Base-by-base conservation (phyloP, 2,113 vertebrate species). In the Phrynosoma platyrhinos region DNA sequence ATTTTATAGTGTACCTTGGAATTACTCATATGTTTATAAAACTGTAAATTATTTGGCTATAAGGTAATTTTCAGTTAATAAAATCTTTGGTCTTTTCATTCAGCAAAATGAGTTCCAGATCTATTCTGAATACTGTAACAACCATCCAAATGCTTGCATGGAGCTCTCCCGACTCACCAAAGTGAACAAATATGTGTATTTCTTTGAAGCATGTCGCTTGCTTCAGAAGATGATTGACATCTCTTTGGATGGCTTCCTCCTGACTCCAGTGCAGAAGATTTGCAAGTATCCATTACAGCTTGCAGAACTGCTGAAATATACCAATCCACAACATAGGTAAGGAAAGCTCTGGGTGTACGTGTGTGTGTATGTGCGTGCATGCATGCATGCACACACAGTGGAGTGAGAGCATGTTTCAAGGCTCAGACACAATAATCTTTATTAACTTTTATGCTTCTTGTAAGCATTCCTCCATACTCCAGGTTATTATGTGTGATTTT, bases 51-150 rank as follows among this genome's bases (percentile, higher is more conserved):
- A 69, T 69, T 27, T 27, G 27, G 23, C 68, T 69, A 21, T 23
- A 27, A 27, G 68, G 27, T 36, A 32, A 18, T 64, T 81, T 36
- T 58, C 79, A 55, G 62, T 66, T 30, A 93, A 30, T 79, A 16
- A 8, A n/a, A 80, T 58, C 4, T 79, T 58, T 9, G 40, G 1
- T n/a, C 77, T 87, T 72, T 72, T n/a, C 66, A 86, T 81, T 36
- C 92, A 99, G 98, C 98, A 99, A 98, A 98, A 97, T 0, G 98
- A 99, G 92, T 99, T 99, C 85, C 98, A 99, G 97, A 99, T 99
- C 87, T 99, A 99, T 92, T 99, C 98, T 0, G 98, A 99, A 89
- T 99, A 99, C 92, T 99, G 98, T 95, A 99, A 99, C 97, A 99
- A 99, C 95, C 98, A 99, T 93, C 98, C 99, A 88, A 98, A 98